Evolutionary conservation across 2,113 vertebrate species (phyloP).

Genomic region (Peromyscus leucopus): DNA sequence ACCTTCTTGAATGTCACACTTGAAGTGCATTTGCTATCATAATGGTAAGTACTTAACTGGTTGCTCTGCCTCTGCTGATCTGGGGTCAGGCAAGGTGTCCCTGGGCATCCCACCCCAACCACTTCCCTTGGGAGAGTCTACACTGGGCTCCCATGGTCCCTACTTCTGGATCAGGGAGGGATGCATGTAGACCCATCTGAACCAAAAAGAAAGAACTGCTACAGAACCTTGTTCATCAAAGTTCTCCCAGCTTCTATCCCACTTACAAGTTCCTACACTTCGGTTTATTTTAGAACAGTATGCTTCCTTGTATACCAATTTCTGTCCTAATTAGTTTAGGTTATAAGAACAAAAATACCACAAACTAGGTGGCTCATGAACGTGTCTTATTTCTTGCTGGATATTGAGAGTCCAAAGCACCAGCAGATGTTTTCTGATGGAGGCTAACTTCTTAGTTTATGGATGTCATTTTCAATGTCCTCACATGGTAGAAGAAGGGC

Average conservation of each 20-base stretch:
- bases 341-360: not conserved
- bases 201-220: not conserved
- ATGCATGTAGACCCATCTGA: not conserved
- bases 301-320: not conserved
- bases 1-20: not conserved
- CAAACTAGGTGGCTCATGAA: not conserved
- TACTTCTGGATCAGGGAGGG: no score
- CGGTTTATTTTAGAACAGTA: not conserved
- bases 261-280: not conserved
- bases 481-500: not conserved
- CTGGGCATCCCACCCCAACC: no score
- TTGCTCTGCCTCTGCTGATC: not conserved
- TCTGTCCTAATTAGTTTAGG: not conserved
- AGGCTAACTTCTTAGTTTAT: not conserved
- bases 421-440: not conserved
- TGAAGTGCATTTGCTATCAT: not conserved
- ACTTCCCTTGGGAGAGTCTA: not conserved
- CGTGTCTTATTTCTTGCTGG: not conserved
- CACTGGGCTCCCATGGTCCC: not conserved
- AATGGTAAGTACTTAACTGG: not conserved
- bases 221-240: not conserved
- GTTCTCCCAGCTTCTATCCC: not conserved
- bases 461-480: not conserved
- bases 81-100: not conserved
- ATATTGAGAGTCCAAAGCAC: not conserved